Conservation (phyloP, 2,797 vertebrate species). For the Geotrypetes seraphini region DNA sequence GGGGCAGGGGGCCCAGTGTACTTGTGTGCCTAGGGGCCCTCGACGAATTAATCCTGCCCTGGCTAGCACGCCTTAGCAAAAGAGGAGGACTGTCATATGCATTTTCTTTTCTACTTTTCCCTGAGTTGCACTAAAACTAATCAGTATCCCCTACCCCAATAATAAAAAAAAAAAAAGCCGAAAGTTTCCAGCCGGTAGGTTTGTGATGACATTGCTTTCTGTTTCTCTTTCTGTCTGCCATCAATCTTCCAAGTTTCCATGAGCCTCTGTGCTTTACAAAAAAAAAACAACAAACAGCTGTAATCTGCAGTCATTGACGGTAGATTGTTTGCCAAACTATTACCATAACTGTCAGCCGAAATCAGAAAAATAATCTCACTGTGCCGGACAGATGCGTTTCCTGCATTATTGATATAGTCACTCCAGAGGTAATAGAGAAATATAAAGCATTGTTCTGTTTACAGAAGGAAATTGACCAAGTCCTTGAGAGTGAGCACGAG, state of each 20-base stretch:
- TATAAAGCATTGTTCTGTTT: constrained; percentile 99
- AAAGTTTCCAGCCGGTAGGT: constrained; percentile 59
- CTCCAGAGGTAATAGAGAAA: constrained; percentile 85
- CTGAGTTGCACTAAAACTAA: too few relatives aligned
- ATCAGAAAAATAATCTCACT: constrained; percentile 98
- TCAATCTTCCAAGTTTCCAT: constrained; percentile 82
- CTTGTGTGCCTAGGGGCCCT: too few relatives aligned
- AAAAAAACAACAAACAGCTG: constrained; percentile 95
- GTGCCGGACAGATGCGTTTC: constrained; percentile 85
- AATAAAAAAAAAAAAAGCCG: too few relatives aligned
- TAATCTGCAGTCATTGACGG: constrained; percentile 90
- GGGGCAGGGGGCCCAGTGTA: too few relatives aligned
- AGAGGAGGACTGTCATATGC: too few relatives aligned
- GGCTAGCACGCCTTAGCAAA: too few relatives aligned
- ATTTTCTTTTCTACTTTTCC: too few relatives aligned
- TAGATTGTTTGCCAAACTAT: constrained; percentile 98
- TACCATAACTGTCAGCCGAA: constrained; percentile 97
- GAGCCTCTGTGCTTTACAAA: constrained; percentile 76
- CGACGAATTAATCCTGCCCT: too few relatives aligned
- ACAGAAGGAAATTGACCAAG: constrained; percentile 97
- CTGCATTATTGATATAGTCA: constrained; percentile 98
- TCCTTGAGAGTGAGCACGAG: constrained; percentile 87
- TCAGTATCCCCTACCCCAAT: too few relatives aligned
- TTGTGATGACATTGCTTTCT: constrained; percentile 59
- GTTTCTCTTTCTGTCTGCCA: constrained; percentile 62